Evolutionary conservation across 2,888 invertebrate species (phyloP).

Genomic region (Monopis laevigella): DNA sequence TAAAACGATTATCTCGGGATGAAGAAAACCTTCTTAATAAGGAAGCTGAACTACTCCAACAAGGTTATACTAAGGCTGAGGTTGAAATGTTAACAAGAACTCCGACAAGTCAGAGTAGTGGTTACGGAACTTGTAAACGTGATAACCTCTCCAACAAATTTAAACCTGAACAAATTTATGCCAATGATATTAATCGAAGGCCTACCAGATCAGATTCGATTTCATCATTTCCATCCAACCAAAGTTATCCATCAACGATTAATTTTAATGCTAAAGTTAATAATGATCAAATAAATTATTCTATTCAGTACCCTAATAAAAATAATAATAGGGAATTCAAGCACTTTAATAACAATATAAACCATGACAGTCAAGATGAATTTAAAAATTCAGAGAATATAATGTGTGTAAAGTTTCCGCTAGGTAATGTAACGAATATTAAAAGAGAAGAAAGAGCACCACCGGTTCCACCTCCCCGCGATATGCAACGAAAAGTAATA

Average conservation of each 20-base stretch:
- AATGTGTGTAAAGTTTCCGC: slow-evolving; percentile 60
- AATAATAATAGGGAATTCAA: slow-evolving; percentile 44
- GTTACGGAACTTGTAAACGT: slow-evolving; percentile 55
- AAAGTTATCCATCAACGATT: slow-evolving; percentile 63
- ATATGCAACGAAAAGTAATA: slow-evolving; percentile 71
- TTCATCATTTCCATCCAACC: slow-evolving; percentile 61
- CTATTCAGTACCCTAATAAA: slow-evolving; percentile 48
- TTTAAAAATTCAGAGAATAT: slow-evolving; percentile 50
- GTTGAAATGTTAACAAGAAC: slow-evolving; percentile 65
- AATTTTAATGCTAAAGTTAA: slow-evolving; percentile 65
- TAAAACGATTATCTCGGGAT: slow-evolving; percentile 77
- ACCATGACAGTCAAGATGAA: slow-evolving; percentile 40
- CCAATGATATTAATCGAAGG: slow-evolving; percentile 40
- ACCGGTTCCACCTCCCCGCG: slow-evolving; percentile 83
- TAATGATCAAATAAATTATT: slow-evolving; percentile 62
- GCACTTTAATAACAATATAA: slow-evolving; percentile 45
- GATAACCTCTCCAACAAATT: slow-evolving; percentile 55
- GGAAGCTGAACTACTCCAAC: slow-evolving; percentile 61
- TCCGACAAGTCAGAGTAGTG: slow-evolving; percentile 60
- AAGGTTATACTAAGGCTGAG: slow-evolving; percentile 59
- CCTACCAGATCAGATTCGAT: slow-evolving; percentile 58
- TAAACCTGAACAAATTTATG: slow-evolving; percentile 34
- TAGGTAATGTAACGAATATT: slow-evolving; percentile 52
- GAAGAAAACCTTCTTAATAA: slow-evolving; percentile 68
- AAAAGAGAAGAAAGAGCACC: slow-evolving; percentile 65